Percentiles rank a stretch among this genome's conserved stretches.
These are phyloP conservation scores for Cosmorhoe ocellata DNA, from an alignment of 2,888 invertebrate genomes.

Conservation along the genomic window DNA sequence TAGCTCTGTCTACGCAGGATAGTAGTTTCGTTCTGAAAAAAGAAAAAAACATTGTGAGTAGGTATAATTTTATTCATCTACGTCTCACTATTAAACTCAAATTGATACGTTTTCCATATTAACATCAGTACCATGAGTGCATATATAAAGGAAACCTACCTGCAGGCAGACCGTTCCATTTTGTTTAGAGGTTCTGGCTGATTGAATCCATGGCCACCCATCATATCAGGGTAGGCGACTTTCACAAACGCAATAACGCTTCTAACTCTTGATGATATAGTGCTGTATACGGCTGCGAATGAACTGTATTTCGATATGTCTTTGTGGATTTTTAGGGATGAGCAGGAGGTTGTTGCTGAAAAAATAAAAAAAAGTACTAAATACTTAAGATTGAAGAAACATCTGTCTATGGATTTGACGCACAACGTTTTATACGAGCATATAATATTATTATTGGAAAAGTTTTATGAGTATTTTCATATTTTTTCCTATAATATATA, in stretches of 20 bases:
- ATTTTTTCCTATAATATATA: too few relatives aligned
- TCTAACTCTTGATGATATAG: conserved; percentile 80
- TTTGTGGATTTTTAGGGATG: conserved; percentile 73
- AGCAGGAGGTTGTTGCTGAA: conserved; percentile 67
- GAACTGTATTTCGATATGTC: conserved; percentile 66
- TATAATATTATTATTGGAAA: too few relatives aligned
- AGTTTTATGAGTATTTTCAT: too few relatives aligned
- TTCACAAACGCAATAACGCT: conserved; percentile 88
- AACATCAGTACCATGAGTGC: too few relatives aligned
- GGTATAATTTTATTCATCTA: too few relatives aligned
- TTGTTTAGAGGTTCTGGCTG: conserved; percentile 84
- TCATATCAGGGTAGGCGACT: conserved; percentile 89
- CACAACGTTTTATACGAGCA: too few relatives aligned
- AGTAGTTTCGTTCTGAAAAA: conserved; percentile 79
- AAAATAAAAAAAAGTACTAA: conserved; percentile 4
- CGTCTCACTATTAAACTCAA: too few relatives aligned
- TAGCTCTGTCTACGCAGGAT: conserved; percentile 86
- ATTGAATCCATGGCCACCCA: conserved; percentile 79
- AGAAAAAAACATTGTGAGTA: neutral
- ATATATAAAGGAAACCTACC: conserved; percentile 48
- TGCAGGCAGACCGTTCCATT: conserved; percentile 74
- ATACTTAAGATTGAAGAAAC: too few relatives aligned
- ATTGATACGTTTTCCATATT: too few relatives aligned
- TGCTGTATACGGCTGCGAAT: conserved; percentile 73
- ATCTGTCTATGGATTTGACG: too few relatives aligned